A percentile compares a stretch with the other conserved stretches of the same genome.
These are phyloP conservation scores for Tyrannus savana DNA, from an alignment of 2,113 vertebrate genomes.

Conservation along the genomic window DNA sequence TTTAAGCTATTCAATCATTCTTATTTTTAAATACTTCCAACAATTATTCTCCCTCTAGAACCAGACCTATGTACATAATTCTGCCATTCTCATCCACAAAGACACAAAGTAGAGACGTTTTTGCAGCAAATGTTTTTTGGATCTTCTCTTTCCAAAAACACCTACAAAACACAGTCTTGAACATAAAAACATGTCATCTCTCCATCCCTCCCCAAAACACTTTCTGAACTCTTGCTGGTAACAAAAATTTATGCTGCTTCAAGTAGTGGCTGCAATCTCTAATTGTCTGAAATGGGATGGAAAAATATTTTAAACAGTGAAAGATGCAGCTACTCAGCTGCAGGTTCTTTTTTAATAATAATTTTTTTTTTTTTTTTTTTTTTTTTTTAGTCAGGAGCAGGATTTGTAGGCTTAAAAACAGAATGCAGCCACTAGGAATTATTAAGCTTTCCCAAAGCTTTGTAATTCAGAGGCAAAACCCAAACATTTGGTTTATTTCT, in stretches of 20 bases:
- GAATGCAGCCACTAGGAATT: neutral
- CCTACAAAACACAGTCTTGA: neutral
- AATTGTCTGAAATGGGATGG: neutral
- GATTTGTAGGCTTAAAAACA: neutral
- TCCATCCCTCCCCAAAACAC: neutral
- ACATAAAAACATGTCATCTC: neutral
- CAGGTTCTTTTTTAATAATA: neutral
- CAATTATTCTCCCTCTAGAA: neutral
- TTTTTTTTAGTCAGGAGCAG: neutral
- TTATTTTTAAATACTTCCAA: neutral
- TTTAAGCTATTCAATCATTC: neutral
- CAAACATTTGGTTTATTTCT: neutral
- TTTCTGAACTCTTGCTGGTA: neutral
- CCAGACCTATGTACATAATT: neutral
- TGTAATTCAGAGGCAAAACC: neutral
- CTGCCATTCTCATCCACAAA: neutral
- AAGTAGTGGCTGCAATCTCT: neutral
- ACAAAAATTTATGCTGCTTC: neutral
- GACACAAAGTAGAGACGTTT: neutral
- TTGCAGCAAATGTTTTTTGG: neutral
- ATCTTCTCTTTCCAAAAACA: neutral
- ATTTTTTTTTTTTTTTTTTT: too few species aligned
- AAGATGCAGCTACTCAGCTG: neutral
- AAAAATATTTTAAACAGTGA: neutral
- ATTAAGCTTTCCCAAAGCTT: neutral